phyloP scores from a whole-genome alignment of 2,888 invertebrate species.

The Linnaemya tessellans region DNA sequence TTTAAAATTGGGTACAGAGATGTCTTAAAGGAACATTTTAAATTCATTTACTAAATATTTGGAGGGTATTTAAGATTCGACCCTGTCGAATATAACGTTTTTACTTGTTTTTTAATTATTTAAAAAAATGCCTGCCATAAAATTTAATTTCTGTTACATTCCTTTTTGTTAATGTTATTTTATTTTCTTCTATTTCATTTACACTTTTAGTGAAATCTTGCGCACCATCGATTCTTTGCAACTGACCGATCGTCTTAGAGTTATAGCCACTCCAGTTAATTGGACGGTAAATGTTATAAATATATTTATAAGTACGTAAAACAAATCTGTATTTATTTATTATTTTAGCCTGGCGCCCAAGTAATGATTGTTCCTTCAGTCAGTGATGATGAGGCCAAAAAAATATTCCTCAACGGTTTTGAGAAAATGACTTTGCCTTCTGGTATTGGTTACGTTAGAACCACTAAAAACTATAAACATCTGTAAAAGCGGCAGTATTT shows the following conservation, averaged over 20 bases:
- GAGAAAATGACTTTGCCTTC: slow-evolving; percentile 89
- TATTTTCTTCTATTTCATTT: not conserved
- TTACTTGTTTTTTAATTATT: too few species aligned
- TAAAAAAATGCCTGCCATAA: too few species aligned
- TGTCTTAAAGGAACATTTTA: too few species aligned
- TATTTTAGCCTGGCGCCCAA: slow-evolving; percentile 87
- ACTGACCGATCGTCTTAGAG: slow-evolving; percentile 87
- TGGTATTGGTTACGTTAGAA: slow-evolving; percentile 89
- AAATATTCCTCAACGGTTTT: slow-evolving; percentile 88
- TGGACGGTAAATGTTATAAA: slow-evolving; percentile 87
- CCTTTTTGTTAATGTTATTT: not conserved
- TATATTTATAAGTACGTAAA: not conserved
- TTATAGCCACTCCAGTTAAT: slow-evolving; percentile 93
- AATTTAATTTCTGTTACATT: slow-evolving; percentile 14
- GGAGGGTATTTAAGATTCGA: too few species aligned
- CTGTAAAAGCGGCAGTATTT: not conserved
- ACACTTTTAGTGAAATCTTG: slow-evolving; percentile 89
- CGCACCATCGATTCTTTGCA: slow-evolving; percentile 93
- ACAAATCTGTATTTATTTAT: slow-evolving; percentile 54
- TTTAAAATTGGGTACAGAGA: too few species aligned
- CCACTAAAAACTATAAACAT: slow-evolving; percentile 86
- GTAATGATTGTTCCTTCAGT: slow-evolving; percentile 92
- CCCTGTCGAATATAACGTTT: too few species aligned
- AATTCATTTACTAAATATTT: too few species aligned
- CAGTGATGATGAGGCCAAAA: slow-evolving; percentile 86